A percentile compares a stretch with the other conserved stretches of the same genome.
phyloP scores from a whole-genome alignment of 2,888 invertebrate species.

The Cheiracanthium punctorium region DNA sequence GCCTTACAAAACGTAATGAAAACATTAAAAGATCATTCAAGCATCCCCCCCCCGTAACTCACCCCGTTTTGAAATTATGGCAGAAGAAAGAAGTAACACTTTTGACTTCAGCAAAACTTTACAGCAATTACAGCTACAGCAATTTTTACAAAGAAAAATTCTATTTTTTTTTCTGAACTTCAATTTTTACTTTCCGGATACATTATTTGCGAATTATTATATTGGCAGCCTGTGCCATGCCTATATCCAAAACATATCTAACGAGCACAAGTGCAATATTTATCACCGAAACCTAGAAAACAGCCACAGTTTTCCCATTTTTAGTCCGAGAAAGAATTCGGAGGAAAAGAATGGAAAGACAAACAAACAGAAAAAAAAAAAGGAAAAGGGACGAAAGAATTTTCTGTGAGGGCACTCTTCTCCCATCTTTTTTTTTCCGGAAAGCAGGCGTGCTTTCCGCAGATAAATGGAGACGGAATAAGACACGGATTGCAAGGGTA shows the following conservation, averaged over 20 bases:
- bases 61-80: too few species aligned
- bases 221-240: too few species aligned
- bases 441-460: slow-evolving; percentile 44
- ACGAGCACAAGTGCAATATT: not conserved
- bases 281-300: not conserved
- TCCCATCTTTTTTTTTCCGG: slow-evolving; percentile 25
- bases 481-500: slow-evolving; percentile 66
- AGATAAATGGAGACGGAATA: slow-evolving; percentile 70
- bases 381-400: slow-evolving; percentile 3
- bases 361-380: not conserved
- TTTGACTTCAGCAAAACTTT: too few species aligned
- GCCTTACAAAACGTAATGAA: too few species aligned
- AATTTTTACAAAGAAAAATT: too few species aligned
- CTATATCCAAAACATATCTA: not conserved
- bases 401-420: slow-evolving; percentile 49
- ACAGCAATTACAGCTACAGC: too few species aligned
- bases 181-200: too few species aligned
- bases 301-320: slow-evolving; percentile 32
- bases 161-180: too few species aligned
- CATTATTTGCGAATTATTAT: too few species aligned
- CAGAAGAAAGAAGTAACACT: too few species aligned
- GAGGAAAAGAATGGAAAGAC: slow-evolving; percentile 35
- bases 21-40: too few species aligned
- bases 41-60: too few species aligned
- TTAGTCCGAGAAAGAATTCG: not conserved